phyloP scores from a whole-genome alignment of 2,888 invertebrate genomes.

The Adelognathus sp. region DNA sequence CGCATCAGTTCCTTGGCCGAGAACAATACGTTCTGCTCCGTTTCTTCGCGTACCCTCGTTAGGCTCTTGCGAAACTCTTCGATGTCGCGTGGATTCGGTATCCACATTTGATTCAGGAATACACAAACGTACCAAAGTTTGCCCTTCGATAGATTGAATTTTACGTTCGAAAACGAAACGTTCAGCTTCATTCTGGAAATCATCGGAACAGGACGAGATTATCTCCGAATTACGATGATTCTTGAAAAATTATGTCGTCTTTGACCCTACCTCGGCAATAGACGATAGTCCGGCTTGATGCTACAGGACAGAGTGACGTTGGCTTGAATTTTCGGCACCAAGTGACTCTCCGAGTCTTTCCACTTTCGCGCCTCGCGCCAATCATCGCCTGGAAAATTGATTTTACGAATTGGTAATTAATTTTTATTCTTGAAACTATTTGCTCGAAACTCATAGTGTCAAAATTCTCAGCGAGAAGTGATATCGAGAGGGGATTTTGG shows the following conservation, averaged over 20 bases:
- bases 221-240: not conserved
- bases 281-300: conserved; percentile 87
- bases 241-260: not conserved
- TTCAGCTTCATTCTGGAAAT: conserved; percentile 88
- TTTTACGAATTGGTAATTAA: too few species aligned
- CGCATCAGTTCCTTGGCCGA: conserved; percentile 65
- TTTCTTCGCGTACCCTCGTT: conserved; percentile 51
- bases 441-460: too few species aligned
- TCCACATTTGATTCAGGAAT: conserved; percentile 83
- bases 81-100: conserved; percentile 75
- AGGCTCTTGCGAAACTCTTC: conserved; percentile 63
- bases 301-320: conserved; percentile 88
- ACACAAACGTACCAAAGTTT: conserved; percentile 86
- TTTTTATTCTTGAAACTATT: not conserved
- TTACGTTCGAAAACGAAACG: conserved; percentile 87
- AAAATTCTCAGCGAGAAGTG: too few species aligned
- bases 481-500: too few species aligned
- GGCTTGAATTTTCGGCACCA: conserved; percentile 87
- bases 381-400: conserved; percentile 83
- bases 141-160: conserved; percentile 89
- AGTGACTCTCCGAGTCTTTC: conserved; percentile 88
- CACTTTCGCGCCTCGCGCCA: conserved; percentile 89
- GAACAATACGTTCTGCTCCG: conserved; percentile 47
- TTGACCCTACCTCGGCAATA: conserved; percentile 84
- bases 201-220: not conserved